phyloP scores from a whole-genome alignment of 2,113 vertebrate species.

The Sander vitreus region DNA sequence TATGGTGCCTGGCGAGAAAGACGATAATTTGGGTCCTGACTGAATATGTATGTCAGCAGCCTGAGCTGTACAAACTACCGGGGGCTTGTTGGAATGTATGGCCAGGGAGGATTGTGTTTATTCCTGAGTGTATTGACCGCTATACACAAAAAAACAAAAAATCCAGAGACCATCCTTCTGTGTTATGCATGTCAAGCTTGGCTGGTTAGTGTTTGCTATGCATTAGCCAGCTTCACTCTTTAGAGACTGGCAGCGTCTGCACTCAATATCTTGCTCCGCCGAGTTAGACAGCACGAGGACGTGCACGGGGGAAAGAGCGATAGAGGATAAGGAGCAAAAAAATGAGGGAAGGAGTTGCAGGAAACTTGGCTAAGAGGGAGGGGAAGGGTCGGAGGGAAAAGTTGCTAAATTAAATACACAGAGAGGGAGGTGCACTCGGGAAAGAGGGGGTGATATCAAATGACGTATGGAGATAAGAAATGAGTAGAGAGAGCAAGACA shows the following conservation, averaged over 20 bases:
- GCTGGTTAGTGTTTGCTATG: slow-evolving; percentile 72
- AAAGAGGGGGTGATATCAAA: slow-evolving; percentile 25
- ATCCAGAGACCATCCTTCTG: slow-evolving; percentile 53
- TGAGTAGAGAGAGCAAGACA: slow-evolving; percentile 31
- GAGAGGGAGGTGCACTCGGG: background rate
- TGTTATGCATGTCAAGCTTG: slow-evolving; percentile 70
- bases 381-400: background rate
- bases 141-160: slow-evolving; percentile 3
- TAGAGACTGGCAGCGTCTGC: slow-evolving; percentile 70
- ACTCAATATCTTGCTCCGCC: slow-evolving; percentile 73
- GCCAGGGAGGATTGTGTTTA: slow-evolving; percentile 48
- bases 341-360: slow-evolving; percentile 7
- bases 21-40: slow-evolving; percentile 69
- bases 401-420: slow-evolving; percentile 32
- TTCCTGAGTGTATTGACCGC: slow-evolving; percentile 47
- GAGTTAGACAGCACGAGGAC: slow-evolving; percentile 67
- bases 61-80: slow-evolving; percentile 68
- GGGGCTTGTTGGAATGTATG: slow-evolving; percentile 71
- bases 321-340: slow-evolving; percentile 33
- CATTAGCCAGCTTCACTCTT: slow-evolving; percentile 72
- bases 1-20: slow-evolving; percentile 59
- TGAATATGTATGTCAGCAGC: slow-evolving; percentile 71
- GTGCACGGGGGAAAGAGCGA: slow-evolving; percentile 34
- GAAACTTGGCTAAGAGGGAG: slow-evolving; percentile 9
- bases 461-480: slow-evolving; percentile 41